Percentiles rank a stretch among this genome's conserved stretches.
These are phyloP conservation scores for Zaprionus obscuricornis DNA, from an alignment of 2,888 invertebrate species.

Conservation along the genomic window DNA sequence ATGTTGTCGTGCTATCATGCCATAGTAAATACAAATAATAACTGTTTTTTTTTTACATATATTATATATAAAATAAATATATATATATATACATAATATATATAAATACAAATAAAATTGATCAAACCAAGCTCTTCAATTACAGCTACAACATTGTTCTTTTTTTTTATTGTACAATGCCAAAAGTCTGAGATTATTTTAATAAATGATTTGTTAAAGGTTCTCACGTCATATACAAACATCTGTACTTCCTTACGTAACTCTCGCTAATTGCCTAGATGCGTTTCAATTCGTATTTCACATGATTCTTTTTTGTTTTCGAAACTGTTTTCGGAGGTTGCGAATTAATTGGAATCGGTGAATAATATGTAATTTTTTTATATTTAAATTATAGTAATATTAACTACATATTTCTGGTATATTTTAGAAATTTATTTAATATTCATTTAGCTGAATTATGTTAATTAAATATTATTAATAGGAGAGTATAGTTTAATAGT, in stretches of 20 bases:
- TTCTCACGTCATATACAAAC: too few relatives aligned
- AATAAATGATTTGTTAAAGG: constrained; percentile 1
- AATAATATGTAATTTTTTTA: background rate
- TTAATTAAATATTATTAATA: too few relatives aligned
- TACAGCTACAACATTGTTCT: too few relatives aligned
- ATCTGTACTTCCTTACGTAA: constrained; percentile 4
- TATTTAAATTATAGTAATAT: too few relatives aligned
- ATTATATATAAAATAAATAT: too few relatives aligned
- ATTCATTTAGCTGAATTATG: too few relatives aligned
- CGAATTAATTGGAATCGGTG: constrained; percentile 1
- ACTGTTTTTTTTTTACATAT: background rate
- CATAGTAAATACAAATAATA: background rate
- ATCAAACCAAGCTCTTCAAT: too few relatives aligned
- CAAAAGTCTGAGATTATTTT: constrained; percentile 5
- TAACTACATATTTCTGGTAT: too few relatives aligned
- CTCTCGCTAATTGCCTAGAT: constrained; percentile 10
- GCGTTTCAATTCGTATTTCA: constrained; percentile 11
- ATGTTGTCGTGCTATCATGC: constrained; percentile 7
- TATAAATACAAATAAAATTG: constrained; percentile 8
- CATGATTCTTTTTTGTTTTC: constrained; percentile 26
- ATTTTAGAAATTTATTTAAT: too few relatives aligned
- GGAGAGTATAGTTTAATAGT: too few relatives aligned
- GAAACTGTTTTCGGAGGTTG: too few relatives aligned
- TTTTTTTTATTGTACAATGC: constrained; percentile 7
- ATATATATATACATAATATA: constrained; percentile 8